These are phyloP conservation scores for Falco naumanni DNA, from an alignment of 2,797 vertebrate genomes.

Conservation along the genomic window DNA sequence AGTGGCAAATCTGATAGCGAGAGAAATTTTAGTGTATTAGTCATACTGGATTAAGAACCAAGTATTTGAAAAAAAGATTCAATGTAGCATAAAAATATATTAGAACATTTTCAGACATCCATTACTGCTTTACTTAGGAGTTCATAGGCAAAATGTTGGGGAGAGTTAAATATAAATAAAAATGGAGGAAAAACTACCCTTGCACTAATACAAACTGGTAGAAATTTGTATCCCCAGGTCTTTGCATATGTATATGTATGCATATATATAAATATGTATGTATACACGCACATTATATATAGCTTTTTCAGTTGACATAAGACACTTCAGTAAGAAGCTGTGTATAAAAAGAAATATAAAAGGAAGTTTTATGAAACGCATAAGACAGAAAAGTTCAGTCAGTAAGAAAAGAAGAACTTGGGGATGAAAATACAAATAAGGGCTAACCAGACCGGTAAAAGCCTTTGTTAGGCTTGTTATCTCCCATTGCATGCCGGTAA, in stretches of 20 bases:
- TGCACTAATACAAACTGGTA: background rate
- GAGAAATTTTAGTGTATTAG: background rate
- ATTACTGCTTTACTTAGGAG: background rate
- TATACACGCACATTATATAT: slow-evolving; percentile 33
- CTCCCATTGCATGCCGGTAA: background rate
- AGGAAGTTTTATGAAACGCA: background rate
- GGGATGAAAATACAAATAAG: background rate
- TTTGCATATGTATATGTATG: background rate
- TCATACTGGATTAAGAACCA: background rate
- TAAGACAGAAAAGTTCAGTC: background rate
- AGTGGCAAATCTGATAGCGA: background rate
- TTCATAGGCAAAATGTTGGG: background rate
- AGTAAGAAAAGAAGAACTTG: background rate
- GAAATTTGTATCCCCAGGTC: background rate
- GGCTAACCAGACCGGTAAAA: background rate
- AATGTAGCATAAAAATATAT: background rate
- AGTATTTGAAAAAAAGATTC: background rate
- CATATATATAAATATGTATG: slow-evolving; percentile 38
- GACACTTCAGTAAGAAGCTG: background rate
- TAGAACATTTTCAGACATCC: background rate
- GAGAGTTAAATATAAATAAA: background rate
- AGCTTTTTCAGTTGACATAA: slow-evolving; percentile 25
- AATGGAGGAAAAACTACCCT: background rate
- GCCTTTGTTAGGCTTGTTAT: background rate
- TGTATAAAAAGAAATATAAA: background rate